These are phyloP conservation scores for Desmodus rotundus DNA, from an alignment of 2,113 vertebrate species.

Conservation along the genomic window DNA sequence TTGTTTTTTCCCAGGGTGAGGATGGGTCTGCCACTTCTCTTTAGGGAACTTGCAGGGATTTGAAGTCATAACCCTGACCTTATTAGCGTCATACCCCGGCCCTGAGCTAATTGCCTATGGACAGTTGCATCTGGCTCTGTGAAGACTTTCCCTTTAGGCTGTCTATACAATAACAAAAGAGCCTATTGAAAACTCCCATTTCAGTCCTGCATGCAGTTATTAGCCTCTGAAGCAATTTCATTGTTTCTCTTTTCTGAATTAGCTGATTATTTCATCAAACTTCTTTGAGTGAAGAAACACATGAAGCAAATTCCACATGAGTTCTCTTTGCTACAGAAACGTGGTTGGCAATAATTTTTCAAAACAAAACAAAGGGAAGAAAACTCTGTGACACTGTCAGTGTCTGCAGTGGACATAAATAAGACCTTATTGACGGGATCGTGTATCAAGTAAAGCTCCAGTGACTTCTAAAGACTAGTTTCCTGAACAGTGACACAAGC, in stretches of 20 bases:
- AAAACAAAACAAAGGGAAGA: neutral
- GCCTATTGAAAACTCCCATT: neutral
- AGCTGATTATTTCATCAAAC: slow-evolving; percentile 9
- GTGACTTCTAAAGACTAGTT: neutral
- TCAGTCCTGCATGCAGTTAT: neutral
- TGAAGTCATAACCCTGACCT: neutral
- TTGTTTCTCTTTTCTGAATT: slow-evolving; percentile 41
- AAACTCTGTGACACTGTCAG: neutral
- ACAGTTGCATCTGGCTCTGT: neutral
- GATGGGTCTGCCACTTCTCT: neutral
- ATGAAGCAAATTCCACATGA: neutral
- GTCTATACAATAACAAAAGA: slow-evolving; percentile 8
- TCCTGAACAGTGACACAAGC: neutral
- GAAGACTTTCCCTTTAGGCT: slow-evolving; percentile 1
- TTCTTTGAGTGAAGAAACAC: neutral
- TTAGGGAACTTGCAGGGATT: neutral
- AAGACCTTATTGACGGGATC: neutral
- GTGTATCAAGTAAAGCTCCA: neutral
- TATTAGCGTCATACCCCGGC: neutral
- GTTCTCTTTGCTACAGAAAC: slow-evolving; percentile 10
- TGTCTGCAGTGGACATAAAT: slow-evolving; percentile 15
- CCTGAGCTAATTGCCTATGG: neutral
- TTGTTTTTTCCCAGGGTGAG: neutral
- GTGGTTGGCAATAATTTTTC: neutral
- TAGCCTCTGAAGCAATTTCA: neutral